A percentile compares a stretch with the other conserved stretches of the same genome.
Conservation (phyloP, 2,113 vertebrate species). For the Saccopteryx bilineata region DNA sequence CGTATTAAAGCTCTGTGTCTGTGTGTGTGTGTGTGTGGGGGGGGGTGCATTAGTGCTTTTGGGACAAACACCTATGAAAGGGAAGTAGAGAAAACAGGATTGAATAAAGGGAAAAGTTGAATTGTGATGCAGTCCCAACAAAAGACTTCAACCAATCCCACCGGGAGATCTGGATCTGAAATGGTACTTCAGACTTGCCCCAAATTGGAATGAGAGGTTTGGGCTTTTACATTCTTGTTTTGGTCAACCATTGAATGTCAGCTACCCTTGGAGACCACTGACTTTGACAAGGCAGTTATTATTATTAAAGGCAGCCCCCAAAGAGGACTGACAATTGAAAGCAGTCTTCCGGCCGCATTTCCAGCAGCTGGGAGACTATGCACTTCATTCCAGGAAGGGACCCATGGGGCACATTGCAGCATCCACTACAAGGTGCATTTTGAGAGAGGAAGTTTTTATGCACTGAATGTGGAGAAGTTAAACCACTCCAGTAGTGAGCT, state of each 20-base stretch:
- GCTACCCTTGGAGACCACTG: background rate
- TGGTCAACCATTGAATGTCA: background rate
- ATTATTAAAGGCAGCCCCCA: background rate
- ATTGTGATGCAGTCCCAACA: background rate
- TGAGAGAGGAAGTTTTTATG: background rate
- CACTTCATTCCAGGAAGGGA: background rate
- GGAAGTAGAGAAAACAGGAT: background rate
- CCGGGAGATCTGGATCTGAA: background rate
- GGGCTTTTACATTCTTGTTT: background rate
- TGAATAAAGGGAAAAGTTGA: background rate
- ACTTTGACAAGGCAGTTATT: background rate
- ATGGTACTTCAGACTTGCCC: background rate
- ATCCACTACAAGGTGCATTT: background rate
- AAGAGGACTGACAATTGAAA: background rate
- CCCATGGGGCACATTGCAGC: background rate
- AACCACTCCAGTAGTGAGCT: background rate
- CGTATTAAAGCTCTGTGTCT: background rate
- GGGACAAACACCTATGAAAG: background rate
- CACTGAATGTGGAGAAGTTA: background rate
- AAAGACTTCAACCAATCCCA: background rate
- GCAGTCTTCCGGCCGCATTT: background rate
- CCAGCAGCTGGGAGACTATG: background rate
- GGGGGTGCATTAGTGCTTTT: background rate
- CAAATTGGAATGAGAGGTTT: background rate
- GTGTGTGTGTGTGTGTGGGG: conserved; percentile 4